phyloP scores from a whole-genome alignment of 2,888 invertebrate genomes.

The Cremastinae sp. region DNA sequence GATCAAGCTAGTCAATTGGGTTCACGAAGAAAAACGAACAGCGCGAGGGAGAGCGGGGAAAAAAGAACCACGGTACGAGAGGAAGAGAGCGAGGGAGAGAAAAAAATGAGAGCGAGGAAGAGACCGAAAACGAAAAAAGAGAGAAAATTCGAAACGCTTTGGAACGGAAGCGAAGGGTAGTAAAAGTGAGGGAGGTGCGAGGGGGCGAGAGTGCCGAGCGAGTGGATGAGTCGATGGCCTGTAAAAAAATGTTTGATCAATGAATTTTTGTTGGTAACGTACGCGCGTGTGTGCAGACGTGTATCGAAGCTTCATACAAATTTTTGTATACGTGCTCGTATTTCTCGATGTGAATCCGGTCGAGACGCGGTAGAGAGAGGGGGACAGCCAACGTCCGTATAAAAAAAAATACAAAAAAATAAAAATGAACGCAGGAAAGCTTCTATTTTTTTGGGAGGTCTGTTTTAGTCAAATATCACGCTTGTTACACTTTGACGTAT shows the following conservation, averaged over 20 bases:
- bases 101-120: conserved; percentile 47
- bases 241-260: conserved; percentile 60
- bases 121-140: too few species aligned
- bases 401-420: conserved; percentile 34
- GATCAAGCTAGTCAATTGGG: conserved; percentile 36
- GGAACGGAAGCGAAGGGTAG: conserved; percentile 41
- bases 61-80: conserved; percentile 18
- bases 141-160: conserved; percentile 57
- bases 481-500: background rate
- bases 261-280: conserved; percentile 54
- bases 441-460: too few species aligned
- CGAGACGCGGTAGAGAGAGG: conserved; percentile 26
- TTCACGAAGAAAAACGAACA: conserved; percentile 1
- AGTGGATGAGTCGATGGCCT: conserved; percentile 54
- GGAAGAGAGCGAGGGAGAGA: conserved; percentile 50
- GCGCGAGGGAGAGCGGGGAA: conserved; percentile 52
- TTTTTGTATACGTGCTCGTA: conserved; percentile 37
- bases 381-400: conserved; percentile 25
- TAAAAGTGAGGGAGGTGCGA: background rate
- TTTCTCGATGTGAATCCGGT: conserved; percentile 49
- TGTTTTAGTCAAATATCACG: too few species aligned
- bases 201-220: conserved; percentile 32
- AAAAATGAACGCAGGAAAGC: too few species aligned
- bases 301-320: conserved; percentile 25
- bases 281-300: conserved; percentile 25